Evolutionary conservation across 2,113 vertebrate species (phyloP).

Genomic region (Labeo catla): DNA sequence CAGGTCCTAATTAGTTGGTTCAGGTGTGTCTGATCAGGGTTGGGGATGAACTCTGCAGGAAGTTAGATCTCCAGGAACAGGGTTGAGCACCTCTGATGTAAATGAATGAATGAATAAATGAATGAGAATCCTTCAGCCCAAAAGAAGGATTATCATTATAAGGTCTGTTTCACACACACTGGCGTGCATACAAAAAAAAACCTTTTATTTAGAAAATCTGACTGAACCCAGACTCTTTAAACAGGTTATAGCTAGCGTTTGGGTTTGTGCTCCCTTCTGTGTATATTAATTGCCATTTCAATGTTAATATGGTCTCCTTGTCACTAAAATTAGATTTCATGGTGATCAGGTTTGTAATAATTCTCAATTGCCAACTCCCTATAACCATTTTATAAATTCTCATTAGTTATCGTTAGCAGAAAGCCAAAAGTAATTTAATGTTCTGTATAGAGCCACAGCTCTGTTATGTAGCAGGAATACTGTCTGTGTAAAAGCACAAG

Average conservation of each 20-base stretch:
- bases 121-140: too few species aligned
- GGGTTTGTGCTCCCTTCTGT: not conserved
- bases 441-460: not conserved
- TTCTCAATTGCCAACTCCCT: not conserved
- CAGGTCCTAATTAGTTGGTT: too few species aligned
- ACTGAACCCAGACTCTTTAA: not conserved
- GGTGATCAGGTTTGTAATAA: not conserved
- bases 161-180: too few species aligned
- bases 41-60: too few species aligned
- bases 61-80: too few species aligned
- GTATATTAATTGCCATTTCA: not conserved
- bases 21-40: too few species aligned
- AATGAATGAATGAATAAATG: too few species aligned
- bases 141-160: too few species aligned
- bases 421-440: not conserved
- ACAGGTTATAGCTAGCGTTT: not conserved
- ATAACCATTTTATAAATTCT: not conserved
- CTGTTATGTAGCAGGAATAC: not conserved
- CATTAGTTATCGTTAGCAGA: not conserved
- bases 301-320: not conserved
- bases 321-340: not conserved
- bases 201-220: not conserved
- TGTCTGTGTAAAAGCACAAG: not conserved
- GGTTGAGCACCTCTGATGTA: too few species aligned
- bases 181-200: not conserved